phyloP scores from a whole-genome alignment of 2,797 vertebrate species.

The Melanotaenia parkinsoni region DNA sequence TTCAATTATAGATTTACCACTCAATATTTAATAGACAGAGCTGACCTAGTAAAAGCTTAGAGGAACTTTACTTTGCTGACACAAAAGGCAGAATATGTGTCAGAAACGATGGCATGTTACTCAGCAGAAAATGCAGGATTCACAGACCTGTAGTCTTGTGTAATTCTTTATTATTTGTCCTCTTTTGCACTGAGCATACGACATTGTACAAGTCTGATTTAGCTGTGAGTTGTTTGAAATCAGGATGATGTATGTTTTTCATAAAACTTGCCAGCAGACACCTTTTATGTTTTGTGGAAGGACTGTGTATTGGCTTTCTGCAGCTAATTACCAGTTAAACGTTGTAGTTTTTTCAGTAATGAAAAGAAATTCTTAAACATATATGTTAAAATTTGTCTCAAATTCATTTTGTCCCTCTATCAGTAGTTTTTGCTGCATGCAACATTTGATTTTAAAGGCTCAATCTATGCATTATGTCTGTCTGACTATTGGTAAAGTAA shows the following conservation, averaged over 20 bases:
- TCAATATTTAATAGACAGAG: slow-evolving; percentile 60
- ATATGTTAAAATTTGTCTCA: neutral
- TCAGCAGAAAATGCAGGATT: slow-evolving; percentile 18
- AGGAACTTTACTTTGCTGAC: slow-evolving; percentile 24
- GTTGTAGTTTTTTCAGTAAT: neutral
- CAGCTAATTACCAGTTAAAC: neutral
- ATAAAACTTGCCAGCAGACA: neutral
- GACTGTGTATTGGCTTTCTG: neutral
- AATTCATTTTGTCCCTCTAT: neutral
- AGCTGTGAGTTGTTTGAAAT: neutral
- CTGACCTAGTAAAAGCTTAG: slow-evolving; percentile 43
- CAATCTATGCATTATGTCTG: neutral
- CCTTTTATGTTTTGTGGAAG: neutral
- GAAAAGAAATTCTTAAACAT: neutral
- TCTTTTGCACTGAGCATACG: neutral
- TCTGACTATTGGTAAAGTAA: neutral
- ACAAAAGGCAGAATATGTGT: slow-evolving; percentile 21
- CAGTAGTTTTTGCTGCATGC: neutral
- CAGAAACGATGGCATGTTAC: slow-evolving; percentile 16
- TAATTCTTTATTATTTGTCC: slow-evolving; percentile 4
- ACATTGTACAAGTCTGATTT: neutral
- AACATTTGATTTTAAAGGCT: neutral
- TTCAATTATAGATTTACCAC: slow-evolving; percentile 49
- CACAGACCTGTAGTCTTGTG: neutral
- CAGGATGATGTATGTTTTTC: neutral